These are phyloP conservation scores for Amblyraja radiata DNA, from an alignment of 2,797 vertebrate genomes.

Conservation along the genomic window DNA sequence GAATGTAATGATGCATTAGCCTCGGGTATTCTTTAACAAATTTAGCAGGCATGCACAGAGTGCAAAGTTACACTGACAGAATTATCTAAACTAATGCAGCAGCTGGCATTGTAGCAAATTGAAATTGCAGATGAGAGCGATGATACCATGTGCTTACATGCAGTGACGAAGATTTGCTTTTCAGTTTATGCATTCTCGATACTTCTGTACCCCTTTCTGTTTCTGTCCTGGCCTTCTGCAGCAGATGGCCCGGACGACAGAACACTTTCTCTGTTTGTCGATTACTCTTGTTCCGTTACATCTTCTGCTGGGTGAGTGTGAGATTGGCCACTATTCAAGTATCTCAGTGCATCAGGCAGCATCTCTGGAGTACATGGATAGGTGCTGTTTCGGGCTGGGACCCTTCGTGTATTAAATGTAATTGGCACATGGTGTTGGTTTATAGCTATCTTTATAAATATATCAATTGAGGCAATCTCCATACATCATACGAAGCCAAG, in stretches of 20 bases:
- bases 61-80: slow-evolving; percentile 62
- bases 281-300: not conserved
- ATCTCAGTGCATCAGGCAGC: no score
- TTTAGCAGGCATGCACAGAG: slow-evolving; percentile 71
- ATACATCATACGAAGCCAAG: no score
- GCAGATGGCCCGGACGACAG: not conserved
- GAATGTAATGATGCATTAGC: slow-evolving; percentile 92
- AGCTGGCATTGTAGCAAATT: slow-evolving; percentile 57
- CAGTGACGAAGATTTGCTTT: not conserved
- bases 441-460: no score
- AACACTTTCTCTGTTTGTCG: not conserved
- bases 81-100: slow-evolving; percentile 68
- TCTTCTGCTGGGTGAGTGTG: not conserved
- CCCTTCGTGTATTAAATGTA: no score
- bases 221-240: not conserved
- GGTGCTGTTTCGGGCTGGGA: no score
- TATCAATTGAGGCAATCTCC: no score
- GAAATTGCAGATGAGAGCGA: slow-evolving; percentile 46
- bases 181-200: not conserved
- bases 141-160: not conserved
- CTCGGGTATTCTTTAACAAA: slow-evolving; percentile 83
- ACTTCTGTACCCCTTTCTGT: not conserved
- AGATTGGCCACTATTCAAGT: not conserved
- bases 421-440: no score
- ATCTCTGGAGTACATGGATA: no score